A percentile compares a stretch with the other conserved stretches of the same genome.
Conservation (phyloP, 2,113 vertebrate genomes). For the Naja naja region DNA sequence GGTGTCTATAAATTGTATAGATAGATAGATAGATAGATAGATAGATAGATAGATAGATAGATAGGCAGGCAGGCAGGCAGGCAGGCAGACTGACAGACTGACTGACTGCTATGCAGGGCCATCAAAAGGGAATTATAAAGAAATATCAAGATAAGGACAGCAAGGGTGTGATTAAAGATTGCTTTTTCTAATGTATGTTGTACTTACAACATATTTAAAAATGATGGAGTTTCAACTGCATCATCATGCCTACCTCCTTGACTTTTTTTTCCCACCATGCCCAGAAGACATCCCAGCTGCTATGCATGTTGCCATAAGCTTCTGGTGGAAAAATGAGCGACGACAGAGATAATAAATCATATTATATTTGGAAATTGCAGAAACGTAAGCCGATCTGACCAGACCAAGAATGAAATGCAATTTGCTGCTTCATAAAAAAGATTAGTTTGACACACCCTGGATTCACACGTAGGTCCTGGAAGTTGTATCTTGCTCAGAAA, state of each 20-base stretch:
- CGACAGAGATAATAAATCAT: background rate
- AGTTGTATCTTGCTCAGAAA: background rate
- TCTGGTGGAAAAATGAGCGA: background rate
- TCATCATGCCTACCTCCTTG: background rate
- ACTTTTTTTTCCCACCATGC: background rate
- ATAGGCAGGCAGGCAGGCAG: no score
- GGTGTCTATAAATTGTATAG: no score
- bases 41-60: no score
- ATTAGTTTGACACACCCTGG: background rate
- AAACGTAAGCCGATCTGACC: background rate
- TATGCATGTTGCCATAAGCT: background rate
- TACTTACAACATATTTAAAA: background rate
- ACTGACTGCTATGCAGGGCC: background rate
- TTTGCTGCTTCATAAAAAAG: background rate
- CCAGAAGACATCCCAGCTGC: background rate
- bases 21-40: no score
- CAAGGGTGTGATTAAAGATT: background rate
- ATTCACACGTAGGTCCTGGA: background rate
- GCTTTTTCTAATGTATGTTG: background rate
- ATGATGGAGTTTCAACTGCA: background rate
- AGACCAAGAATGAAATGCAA: background rate
- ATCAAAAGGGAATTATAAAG: background rate
- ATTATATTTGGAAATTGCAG: background rate
- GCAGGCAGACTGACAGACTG: no score
- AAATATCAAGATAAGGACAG: background rate